Evolutionary conservation across 2,888 invertebrate genomes (phyloP), one percentile per base, ranked within the genome.

Genomic region (Hirtodrosophila alboralis): DNA sequence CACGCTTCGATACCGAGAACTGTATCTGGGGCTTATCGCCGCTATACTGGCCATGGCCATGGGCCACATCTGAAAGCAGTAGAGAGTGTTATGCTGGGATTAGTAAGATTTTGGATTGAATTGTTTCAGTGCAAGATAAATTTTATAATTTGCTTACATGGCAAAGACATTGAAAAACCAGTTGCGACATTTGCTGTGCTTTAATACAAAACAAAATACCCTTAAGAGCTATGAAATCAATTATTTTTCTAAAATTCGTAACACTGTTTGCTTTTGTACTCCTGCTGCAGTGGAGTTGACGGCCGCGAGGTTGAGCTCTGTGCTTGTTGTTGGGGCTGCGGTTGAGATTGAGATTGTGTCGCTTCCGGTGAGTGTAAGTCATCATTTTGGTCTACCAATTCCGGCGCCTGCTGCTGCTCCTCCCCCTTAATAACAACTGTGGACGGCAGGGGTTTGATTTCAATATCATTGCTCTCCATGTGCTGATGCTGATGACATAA

Each of bases 401-500:
- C n/a, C n/a, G 28, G 6, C 1, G 31, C 13, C n/a, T 45, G 30
- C 0, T 40, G 31, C 28, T 6, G 14, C 23, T 31, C 40, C 26
- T 13, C n/a, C n/a, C n/a, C n/a, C n/a, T n/a, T n/a, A n/a, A n/a
- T 40, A 8, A 58, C 59, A 3, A 43, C 13, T 6, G 23, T 31
- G n/a, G 57, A 41, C 16, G 63, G 63, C 67, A 89, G 71, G 2
- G 89, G 86, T 61, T 90, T 90, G 7, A 90, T 89, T 63, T 88
- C 88, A 34, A 89, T 89, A 37, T 90, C 90, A 54, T 90, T 90
- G 53, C 89, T 89, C 34, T 87, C 87, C 33, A 84, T 68, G 57
- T 91, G 91, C 65, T 87, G 87, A 65, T 91, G 91, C 62, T 89
- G 89, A 67, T 91, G 91, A 30, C 90, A 90, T 8, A 90, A 68